phyloP scores from a whole-genome alignment of 2,797 vertebrate genomes.

The Coregonus sp. region DNA sequence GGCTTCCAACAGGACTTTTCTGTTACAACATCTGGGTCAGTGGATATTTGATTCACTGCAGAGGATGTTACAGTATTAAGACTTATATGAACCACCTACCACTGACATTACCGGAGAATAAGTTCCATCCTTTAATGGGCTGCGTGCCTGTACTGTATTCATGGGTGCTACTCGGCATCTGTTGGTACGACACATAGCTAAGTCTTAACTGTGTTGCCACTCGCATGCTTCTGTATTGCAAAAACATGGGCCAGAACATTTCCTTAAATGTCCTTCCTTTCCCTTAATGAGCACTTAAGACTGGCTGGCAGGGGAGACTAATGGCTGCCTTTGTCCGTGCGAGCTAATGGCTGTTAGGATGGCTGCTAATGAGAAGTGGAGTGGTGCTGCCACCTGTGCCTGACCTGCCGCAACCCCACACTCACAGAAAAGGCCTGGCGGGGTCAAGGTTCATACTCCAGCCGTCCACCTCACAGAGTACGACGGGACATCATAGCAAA shows the following conservation, averaged over 20 bases:
- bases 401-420: neutral
- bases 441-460: neutral
- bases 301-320: slow-evolving; percentile 51
- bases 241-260: slow-evolving; percentile 43
- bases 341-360: slow-evolving; percentile 45
- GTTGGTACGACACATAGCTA: slow-evolving; percentile 1
- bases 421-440: neutral
- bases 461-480: neutral
- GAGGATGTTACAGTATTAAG: no score
- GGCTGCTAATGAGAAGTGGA: slow-evolving; percentile 50
- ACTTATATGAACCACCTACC: no score
- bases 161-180: slow-evolving; percentile 16
- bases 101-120: no score
- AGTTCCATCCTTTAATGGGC: no score
- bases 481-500: neutral
- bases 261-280: slow-evolving; percentile 49
- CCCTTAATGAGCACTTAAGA: slow-evolving; percentile 64
- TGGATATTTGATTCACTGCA: no score
- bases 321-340: slow-evolving; percentile 51
- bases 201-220: slow-evolving; percentile 40
- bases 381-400: slow-evolving; percentile 30
- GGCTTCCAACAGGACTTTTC: neutral
- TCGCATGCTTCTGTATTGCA: slow-evolving; percentile 41
- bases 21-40: no score
- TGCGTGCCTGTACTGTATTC: neutral